Percentiles rank a stretch among this genome's conserved stretches.
These are phyloP conservation scores for Sternarchorhynchus goeldii DNA, from an alignment of 2,797 vertebrate genomes.

Conservation along the genomic window DNA sequence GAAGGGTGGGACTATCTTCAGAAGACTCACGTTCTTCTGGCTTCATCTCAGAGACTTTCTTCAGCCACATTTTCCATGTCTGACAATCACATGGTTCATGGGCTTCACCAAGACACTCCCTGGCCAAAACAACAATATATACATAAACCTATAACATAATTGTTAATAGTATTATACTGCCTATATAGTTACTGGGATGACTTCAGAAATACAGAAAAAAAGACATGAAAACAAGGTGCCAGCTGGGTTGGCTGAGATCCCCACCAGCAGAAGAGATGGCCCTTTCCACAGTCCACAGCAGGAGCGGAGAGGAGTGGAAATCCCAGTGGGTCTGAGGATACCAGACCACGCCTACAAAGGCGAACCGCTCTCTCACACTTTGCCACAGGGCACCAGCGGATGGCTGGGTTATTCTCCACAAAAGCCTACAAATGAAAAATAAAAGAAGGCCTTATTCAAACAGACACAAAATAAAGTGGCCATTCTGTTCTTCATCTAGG, in stretches of 20 bases:
- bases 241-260: slow-evolving; percentile 50
- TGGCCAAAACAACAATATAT: slow-evolving; percentile 54
- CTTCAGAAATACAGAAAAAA: neutral
- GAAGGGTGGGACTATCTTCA: neutral
- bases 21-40: slow-evolving; percentile 88
- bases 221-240: neutral
- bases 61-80: slow-evolving; percentile 94
- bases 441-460: neutral
- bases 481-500: neutral
- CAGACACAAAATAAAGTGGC: neutral
- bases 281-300: slow-evolving; percentile 96
- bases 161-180: too few species aligned
- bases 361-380: slow-evolving; percentile 95
- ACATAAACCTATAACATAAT: too few species aligned
- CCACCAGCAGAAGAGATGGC: slow-evolving; percentile 97
- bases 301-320: slow-evolving; percentile 90
- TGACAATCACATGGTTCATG: slow-evolving; percentile 97
- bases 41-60: slow-evolving; percentile 94
- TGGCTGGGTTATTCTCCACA: slow-evolving; percentile 97
- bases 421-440: slow-evolving; percentile 80
- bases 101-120: slow-evolving; percentile 96
- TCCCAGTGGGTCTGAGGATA: slow-evolving; percentile 81
- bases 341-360: slow-evolving; percentile 84
- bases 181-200: neutral
- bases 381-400: slow-evolving; percentile 93